phyloP scores from a whole-genome alignment of 37 sponge, comb jelly and placozoan species.

The Diacarnus erythraeanus region DNA sequence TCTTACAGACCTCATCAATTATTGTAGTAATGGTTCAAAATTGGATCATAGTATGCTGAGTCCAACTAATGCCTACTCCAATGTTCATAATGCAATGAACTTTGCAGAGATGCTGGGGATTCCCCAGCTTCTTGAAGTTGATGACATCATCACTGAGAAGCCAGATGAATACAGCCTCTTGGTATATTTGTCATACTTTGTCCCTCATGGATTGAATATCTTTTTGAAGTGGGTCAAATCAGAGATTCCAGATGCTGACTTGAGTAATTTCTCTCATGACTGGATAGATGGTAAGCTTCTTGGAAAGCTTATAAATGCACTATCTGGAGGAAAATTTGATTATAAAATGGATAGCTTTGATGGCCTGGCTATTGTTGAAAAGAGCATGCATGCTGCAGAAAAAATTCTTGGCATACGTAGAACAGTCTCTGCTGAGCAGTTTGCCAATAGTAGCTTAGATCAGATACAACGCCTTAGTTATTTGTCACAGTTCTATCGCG shows the following conservation, averaged over 20 bases:
- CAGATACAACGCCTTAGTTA: conserved; percentile 62
- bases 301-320: conserved; percentile 72
- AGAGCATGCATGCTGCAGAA: conserved; percentile 67
- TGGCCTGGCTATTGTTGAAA: conserved; percentile 47
- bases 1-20: conserved; percentile 71
- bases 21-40: conserved; percentile 71
- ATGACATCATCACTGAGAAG: conserved; percentile 57
- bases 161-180: conserved; percentile 83
- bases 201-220: conserved; percentile 53
- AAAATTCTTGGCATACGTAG: conserved; percentile 47
- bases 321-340: conserved; percentile 56
- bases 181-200: conserved; percentile 84
- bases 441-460: conserved; percentile 53
- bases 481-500: conserved; percentile 65
- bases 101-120: conserved; percentile 76
- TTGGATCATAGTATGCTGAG: conserved; percentile 62
- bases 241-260: conserved; percentile 63
- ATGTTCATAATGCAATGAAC: conserved; percentile 63
- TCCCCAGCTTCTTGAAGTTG: conserved; percentile 59
- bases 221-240: conserved; percentile 74
- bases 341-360: conserved; percentile 42
- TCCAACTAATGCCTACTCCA: conserved; percentile 50
- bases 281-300: conserved; percentile 77
- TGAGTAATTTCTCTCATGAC: conserved; percentile 74
- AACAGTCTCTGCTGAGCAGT: conserved; percentile 61